A percentile compares a stretch with the other conserved stretches of the same genome.
Evolutionary conservation across 2,888 invertebrate genomes (phyloP).

Genomic region (Druceiella hillmani): DNA sequence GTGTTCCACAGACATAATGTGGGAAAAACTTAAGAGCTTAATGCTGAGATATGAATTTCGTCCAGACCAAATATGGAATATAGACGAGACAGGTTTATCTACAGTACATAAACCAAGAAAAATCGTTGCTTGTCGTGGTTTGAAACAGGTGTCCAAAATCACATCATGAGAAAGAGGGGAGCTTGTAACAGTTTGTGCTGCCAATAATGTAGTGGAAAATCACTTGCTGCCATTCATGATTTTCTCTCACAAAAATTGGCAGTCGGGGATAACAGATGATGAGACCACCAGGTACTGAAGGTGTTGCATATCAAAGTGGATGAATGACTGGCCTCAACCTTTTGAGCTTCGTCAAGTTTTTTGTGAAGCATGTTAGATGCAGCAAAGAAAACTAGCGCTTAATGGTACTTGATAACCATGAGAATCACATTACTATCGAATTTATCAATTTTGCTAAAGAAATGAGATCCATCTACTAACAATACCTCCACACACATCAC

Average conservation of each 20-base stretch:
- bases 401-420: conserved; percentile 5
- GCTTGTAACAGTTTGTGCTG: conserved; percentile 21
- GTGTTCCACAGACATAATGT: conserved; percentile 20
- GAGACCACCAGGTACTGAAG: conserved; percentile 14
- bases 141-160: conserved; percentile 23
- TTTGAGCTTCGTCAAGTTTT: conserved; percentile 5
- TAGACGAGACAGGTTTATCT: conserved; percentile 21
- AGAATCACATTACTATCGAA: neutral
- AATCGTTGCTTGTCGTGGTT: conserved; percentile 18
- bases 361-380: conserved; percentile 7
- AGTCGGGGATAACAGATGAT: conserved; percentile 13
- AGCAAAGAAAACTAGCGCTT: conserved; percentile 9
- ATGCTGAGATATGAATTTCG: conserved; percentile 13
- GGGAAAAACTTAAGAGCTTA: conserved; percentile 16
- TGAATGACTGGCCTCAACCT: conserved; percentile 13
- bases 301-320: conserved; percentile 14
- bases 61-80: conserved; percentile 16
- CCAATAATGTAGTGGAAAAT: conserved; percentile 17
- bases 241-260: conserved; percentile 16
- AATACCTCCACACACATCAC: neutral
- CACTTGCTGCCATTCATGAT: conserved; percentile 19
- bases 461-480: neutral
- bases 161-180: conserved; percentile 26
- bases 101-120: conserved; percentile 20
- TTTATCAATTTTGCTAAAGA: neutral